phyloP scores from a whole-genome alignment of 2,797 vertebrate genomes.

The Paratrypauchen microcephalus region DNA sequence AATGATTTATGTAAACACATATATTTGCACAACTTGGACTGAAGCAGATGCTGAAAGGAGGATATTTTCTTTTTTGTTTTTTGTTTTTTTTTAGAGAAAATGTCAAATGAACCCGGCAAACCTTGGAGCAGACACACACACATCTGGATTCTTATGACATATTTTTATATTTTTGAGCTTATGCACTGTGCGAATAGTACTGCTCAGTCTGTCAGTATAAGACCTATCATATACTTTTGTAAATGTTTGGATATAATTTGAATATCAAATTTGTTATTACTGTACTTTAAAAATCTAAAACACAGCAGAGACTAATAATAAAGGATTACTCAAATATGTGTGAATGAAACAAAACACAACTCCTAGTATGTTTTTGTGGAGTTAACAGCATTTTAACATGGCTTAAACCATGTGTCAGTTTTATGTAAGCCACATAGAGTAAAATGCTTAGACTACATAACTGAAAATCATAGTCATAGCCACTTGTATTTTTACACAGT shows the following conservation, averaged over 20 bases:
- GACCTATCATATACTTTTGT: background rate
- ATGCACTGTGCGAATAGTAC: background rate
- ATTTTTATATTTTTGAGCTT: too few species aligned
- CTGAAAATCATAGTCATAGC: too few species aligned
- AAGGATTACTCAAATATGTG: too few species aligned
- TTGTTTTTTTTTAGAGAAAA: background rate
- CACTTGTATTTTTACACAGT: too few species aligned
- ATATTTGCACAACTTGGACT: background rate
- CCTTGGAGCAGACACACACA: background rate
- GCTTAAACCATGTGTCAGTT: too few species aligned
- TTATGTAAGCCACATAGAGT: too few species aligned
- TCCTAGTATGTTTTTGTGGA: too few species aligned
- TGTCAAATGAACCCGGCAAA: background rate
- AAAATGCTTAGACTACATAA: background rate
- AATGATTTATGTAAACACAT: background rate
- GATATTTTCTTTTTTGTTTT: background rate
- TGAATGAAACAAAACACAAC: too few species aligned
- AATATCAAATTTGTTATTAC: background rate
- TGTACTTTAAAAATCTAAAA: too few species aligned
- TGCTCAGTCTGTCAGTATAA: background rate
- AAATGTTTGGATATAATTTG: background rate
- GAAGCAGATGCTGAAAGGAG: background rate
- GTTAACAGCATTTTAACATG: too few species aligned
- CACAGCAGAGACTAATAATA: too few species aligned
- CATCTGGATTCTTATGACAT: background rate